Conservation (phyloP, 2,888 invertebrate genomes). For the Luperina nickerlii region DNA sequence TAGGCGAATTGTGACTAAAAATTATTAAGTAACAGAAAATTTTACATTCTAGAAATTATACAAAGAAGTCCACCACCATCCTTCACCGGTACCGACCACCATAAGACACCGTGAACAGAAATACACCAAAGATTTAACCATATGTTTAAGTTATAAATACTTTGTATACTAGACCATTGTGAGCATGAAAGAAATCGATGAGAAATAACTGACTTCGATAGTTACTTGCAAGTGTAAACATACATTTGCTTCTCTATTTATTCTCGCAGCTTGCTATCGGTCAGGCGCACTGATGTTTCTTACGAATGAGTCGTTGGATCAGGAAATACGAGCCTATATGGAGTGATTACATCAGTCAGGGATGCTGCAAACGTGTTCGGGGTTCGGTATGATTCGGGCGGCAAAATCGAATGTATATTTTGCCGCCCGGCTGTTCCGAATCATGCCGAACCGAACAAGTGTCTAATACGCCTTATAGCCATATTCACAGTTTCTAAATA, state of each 20-base stretch:
- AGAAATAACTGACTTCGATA: background rate
- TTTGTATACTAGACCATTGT: conserved; percentile 44
- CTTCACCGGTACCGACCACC: conserved; percentile 43
- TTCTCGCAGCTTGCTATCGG: background rate
- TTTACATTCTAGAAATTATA: background rate
- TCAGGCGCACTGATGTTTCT: background rate
- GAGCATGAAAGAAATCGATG: no score
- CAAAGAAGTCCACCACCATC: conserved; percentile 44
- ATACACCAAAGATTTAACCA: conserved; percentile 21
- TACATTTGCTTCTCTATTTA: background rate
- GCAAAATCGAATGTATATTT: no score
- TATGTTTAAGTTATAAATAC: background rate
- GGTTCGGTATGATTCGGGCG: no score
- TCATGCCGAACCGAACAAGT: no score
- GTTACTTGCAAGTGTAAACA: background rate
- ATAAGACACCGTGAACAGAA: conserved; percentile 30
- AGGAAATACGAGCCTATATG: background rate
- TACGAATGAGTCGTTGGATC: background rate
- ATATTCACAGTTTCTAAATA: background rate
- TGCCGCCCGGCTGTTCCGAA: no score
- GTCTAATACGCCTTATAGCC: no score
- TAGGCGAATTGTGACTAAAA: conserved; percentile 1
- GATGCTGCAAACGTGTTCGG: no score
- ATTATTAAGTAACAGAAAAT: conserved; percentile 7
- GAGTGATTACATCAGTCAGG: background rate